Evolutionary conservation across 2,113 vertebrate genomes (phyloP).

Genomic region (Paracanthobrama guichenoti): DNA sequence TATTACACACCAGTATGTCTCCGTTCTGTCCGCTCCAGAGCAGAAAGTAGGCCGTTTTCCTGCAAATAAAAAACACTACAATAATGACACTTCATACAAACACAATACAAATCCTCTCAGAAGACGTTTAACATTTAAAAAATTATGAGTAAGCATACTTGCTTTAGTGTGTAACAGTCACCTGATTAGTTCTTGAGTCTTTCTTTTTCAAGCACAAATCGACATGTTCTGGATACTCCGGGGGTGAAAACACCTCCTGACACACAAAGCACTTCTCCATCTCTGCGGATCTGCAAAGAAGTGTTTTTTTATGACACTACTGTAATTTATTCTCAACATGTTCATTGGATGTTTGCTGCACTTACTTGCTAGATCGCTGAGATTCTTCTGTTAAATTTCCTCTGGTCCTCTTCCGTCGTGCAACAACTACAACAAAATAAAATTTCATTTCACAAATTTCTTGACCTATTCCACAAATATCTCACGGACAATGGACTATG

Average conservation of each 20-base stretch:
- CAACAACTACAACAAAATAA: constrained; percentile 64
- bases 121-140: background rate
- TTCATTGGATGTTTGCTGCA: constrained; percentile 44
- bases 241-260: constrained; percentile 74
- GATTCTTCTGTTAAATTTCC: constrained; percentile 53
- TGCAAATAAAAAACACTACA: constrained; percentile 41
- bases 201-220: constrained; percentile 77
- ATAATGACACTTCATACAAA: background rate
- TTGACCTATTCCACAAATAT: background rate
- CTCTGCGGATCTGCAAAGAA: background rate
- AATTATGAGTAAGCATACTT: background rate
- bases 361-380: constrained; percentile 73
- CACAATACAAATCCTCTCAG: background rate
- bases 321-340: background rate
- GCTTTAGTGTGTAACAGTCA: constrained; percentile 28
- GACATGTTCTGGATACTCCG: constrained; percentile 82
- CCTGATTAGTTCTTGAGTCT: constrained; percentile 21
- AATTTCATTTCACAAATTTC: background rate
- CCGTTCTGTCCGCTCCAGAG: constrained; percentile 69
- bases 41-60: constrained; percentile 68
- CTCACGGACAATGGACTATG: no score
- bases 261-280: constrained; percentile 90
- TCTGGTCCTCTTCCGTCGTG: constrained; percentile 68
- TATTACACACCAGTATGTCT: constrained; percentile 59
- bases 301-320: background rate